A percentile compares a stretch with the other conserved stretches of the same genome.
These are phyloP conservation scores for Coenonympha arcania DNA, from an alignment of 2,888 invertebrate genomes.

Conservation along the genomic window DNA sequence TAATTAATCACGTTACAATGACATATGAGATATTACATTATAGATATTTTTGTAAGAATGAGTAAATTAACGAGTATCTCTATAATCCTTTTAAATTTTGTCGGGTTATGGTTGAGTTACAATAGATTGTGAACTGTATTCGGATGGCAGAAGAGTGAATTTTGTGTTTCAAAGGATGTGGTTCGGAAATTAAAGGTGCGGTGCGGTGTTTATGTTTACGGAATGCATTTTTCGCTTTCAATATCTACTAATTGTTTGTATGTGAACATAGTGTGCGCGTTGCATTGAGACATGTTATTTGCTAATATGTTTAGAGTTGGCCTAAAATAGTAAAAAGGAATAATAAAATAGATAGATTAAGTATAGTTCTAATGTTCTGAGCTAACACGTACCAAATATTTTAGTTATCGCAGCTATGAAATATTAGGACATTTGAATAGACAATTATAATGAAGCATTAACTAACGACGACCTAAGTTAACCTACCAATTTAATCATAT, in stretches of 20 bases:
- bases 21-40: no score
- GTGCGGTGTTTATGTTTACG: background rate
- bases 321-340: no score
- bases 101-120: background rate
- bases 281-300: background rate
- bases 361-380: no score
- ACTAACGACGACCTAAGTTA: no score
- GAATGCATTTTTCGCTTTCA: background rate
- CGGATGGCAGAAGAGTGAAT: background rate
- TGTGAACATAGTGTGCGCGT: background rate
- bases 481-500: no score
- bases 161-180: background rate
- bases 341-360: no score
- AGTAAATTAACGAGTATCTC: slow-evolving; percentile 3
- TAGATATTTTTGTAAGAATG: no score
- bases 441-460: no score
- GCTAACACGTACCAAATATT: no score
- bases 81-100: background rate
- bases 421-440: no score
- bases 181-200: slow-evolving; percentile 7
- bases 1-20: no score
- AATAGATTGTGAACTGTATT: background rate
- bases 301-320: background rate
- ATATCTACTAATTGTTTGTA: background rate
- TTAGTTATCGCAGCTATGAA: no score